Percentiles rank a stretch among this genome's conserved stretches.
These are phyloP conservation scores for Crocallis elinguaria DNA, from an alignment of 2,888 invertebrate genomes.

Conservation along the genomic window DNA sequence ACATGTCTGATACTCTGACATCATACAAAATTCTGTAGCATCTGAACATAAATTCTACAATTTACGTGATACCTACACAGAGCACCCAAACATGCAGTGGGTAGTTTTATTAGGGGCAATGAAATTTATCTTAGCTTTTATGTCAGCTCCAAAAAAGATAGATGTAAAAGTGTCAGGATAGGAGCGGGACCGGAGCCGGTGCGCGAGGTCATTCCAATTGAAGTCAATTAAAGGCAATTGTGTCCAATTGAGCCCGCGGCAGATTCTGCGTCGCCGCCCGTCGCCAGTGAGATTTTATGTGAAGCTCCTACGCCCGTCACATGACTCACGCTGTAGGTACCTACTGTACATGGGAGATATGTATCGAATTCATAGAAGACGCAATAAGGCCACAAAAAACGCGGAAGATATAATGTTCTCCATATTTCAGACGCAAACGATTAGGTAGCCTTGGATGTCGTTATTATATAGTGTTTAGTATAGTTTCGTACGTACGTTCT, in stretches of 20 bases:
- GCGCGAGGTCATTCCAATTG: slow-evolving; percentile 84
- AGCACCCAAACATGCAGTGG: slow-evolving; percentile 34
- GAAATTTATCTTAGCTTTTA: slow-evolving; percentile 75
- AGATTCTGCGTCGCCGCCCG: slow-evolving; percentile 79
- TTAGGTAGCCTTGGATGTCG: slow-evolving; percentile 1
- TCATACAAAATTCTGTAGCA: slow-evolving; percentile 7
- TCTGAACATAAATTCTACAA: slow-evolving; percentile 21
- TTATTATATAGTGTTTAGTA: too few relatives aligned
- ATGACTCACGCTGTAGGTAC: slow-evolving; percentile 63
- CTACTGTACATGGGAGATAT: slow-evolving; percentile 26
- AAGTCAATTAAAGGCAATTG: slow-evolving; percentile 83
- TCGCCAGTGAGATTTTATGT: slow-evolving; percentile 82
- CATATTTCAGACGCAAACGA: slow-evolving; percentile 5
- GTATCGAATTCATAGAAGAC: slow-evolving; percentile 9
- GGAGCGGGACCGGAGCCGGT: slow-evolving; percentile 78
- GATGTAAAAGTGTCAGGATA: slow-evolving; percentile 83
- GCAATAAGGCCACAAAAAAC: slow-evolving; percentile 18
- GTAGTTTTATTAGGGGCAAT: slow-evolving; percentile 63
- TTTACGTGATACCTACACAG: slow-evolving; percentile 25
- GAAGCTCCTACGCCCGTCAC: slow-evolving; percentile 79
- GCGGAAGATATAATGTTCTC: slow-evolving; percentile 4
- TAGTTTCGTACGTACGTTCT: too few relatives aligned
- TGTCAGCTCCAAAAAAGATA: slow-evolving; percentile 83
- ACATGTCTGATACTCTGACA: background rate
- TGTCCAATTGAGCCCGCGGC: slow-evolving; percentile 81